These are phyloP conservation scores for Erannis defoliaria DNA, from an alignment of 2,888 invertebrate species.

Conservation along the genomic window DNA sequence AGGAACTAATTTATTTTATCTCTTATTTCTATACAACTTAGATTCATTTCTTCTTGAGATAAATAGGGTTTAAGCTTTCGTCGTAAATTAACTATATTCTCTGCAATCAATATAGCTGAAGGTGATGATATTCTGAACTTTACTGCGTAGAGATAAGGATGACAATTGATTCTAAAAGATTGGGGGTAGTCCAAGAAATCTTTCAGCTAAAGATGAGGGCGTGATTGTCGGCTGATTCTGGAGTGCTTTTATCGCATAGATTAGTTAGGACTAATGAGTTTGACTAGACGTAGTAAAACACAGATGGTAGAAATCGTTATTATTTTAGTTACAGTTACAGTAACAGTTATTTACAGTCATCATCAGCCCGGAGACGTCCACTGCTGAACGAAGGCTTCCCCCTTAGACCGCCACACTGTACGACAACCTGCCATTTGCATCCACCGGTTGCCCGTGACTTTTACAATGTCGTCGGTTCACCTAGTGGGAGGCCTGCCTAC, in stretches of 20 bases:
- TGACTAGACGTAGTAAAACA: constrained; percentile 14
- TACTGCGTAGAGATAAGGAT: constrained; percentile 5
- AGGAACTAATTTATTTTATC: constrained; percentile 46
- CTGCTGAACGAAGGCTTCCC: too few species aligned
- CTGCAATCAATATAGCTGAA: constrained; percentile 27
- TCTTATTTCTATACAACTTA: constrained; percentile 41
- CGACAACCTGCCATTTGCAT: too few species aligned
- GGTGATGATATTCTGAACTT: constrained; percentile 3
- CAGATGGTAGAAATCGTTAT: neutral
- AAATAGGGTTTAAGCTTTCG: constrained; percentile 37
- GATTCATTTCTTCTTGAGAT: constrained; percentile 38
- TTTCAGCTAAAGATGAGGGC: constrained; percentile 39
- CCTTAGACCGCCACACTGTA: too few species aligned
- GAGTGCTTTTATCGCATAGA: constrained; percentile 32
- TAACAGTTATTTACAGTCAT: too few species aligned
- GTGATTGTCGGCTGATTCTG: constrained; percentile 40
- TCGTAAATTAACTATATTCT: constrained; percentile 44
- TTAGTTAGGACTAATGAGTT: constrained; percentile 30
- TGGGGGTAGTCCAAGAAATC: constrained; percentile 28
- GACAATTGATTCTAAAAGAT: neutral
- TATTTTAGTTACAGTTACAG: neutral
- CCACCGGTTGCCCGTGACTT: too few species aligned
- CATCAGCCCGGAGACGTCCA: too few species aligned
- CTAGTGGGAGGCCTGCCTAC: too few species aligned
- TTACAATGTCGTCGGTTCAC: too few species aligned